phyloP scores from a whole-genome alignment of 2,113 vertebrate species.

The Zosterops lateralis region DNA sequence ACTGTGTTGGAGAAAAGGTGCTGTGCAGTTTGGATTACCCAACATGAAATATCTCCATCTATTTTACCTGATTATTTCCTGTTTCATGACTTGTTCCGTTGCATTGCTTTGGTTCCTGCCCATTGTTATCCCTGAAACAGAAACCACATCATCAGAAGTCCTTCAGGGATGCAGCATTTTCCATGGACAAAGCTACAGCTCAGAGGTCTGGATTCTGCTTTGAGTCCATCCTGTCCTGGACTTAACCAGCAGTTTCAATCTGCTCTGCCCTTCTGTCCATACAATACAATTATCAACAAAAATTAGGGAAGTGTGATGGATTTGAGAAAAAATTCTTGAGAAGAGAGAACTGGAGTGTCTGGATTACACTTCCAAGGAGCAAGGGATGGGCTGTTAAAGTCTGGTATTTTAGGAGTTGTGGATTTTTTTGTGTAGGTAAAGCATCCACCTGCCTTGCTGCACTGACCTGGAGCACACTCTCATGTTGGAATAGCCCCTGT shows the following conservation, averaged over 20 bases:
- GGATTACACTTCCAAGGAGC: background rate
- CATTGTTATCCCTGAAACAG: slow-evolving; percentile 21
- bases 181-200: background rate
- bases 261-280: background rate
- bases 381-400: background rate
- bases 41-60: background rate
- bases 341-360: background rate
- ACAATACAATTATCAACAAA: background rate
- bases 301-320: background rate
- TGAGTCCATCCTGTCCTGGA: background rate
- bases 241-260: background rate
- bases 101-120: slow-evolving; percentile 29
- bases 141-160: background rate
- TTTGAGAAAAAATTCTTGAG: background rate
- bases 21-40: background rate
- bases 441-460: background rate
- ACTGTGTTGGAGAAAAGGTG: background rate
- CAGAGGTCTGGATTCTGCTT: background rate
- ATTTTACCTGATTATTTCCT: slow-evolving; percentile 22
- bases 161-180: background rate
- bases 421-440: background rate
- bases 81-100: background rate
- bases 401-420: background rate
- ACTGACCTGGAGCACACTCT: background rate
- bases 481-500: background rate